phyloP scores from a whole-genome alignment of 1,140 invertebrate genomes.

The Nautilus pompilius region DNA sequence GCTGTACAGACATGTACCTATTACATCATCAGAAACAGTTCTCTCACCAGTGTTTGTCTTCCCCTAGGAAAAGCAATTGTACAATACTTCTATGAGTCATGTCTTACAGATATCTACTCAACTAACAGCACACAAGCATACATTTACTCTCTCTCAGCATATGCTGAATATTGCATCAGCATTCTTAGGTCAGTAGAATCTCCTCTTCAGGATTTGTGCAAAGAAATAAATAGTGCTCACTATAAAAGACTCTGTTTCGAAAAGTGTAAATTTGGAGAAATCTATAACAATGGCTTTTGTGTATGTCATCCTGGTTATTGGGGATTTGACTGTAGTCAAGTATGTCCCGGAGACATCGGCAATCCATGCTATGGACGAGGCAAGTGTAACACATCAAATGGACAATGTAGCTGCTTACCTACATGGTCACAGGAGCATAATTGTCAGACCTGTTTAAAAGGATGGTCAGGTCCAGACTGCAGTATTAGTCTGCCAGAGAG shows the following conservation, averaged over 20 bases:
- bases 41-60: conserved; percentile 8
- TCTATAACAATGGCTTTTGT: conserved; percentile 14
- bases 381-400: conserved; percentile 17
- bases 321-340: conserved; percentile 21
- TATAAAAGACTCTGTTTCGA: conserved; percentile 15
- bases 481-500: background rate
- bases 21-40: background rate
- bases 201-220: conserved; percentile 14
- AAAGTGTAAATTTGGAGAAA: conserved; percentile 23
- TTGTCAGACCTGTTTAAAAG: conserved; percentile 20
- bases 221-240: conserved; percentile 7
- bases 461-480: conserved; percentile 26
- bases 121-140: background rate
- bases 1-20: no score
- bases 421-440: conserved; percentile 10
- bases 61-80: conserved; percentile 12
- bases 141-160: conserved; percentile 9
- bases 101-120: conserved; percentile 12
- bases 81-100: conserved; percentile 14
- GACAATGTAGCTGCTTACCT: conserved; percentile 20
- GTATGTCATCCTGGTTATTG: conserved; percentile 24
- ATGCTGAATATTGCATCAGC: conserved; percentile 19
- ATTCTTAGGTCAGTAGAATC: conserved; percentile 9
- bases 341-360: conserved; percentile 24
- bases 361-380: conserved; percentile 23